These are phyloP conservation scores for Gastrophryne carolinensis DNA, from an alignment of 2,797 vertebrate species.

Conservation along the genomic window DNA sequence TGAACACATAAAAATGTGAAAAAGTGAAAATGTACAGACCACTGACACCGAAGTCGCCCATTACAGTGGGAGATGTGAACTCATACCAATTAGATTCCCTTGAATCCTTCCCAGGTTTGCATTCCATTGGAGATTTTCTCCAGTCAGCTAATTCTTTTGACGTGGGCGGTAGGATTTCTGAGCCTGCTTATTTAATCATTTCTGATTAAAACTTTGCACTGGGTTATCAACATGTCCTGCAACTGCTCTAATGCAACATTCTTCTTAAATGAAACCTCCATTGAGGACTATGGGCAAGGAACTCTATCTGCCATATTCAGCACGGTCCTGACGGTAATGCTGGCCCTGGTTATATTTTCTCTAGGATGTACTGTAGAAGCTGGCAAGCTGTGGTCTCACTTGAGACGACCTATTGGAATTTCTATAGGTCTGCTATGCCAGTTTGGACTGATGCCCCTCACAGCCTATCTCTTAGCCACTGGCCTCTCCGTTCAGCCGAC, in stretches of 20 bases:
- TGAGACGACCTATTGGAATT: conserved; percentile 66
- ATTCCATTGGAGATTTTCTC: conserved; percentile 14
- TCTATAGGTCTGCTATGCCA: conserved; percentile 67
- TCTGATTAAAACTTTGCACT: not conserved
- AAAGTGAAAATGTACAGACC: no score
- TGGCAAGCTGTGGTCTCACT: conserved; percentile 61
- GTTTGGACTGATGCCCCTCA: conserved; percentile 69
- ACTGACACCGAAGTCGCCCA: no score
- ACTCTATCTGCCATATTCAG: conserved; percentile 52
- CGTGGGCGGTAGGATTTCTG: not conserved
- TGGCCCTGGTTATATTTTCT: conserved; percentile 65
- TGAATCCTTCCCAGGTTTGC: not conserved
- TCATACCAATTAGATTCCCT: conserved; percentile 3
- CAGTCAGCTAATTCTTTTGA: not conserved
- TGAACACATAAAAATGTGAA: no score
- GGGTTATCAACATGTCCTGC: conserved; percentile 40
- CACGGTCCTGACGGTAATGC: conserved; percentile 51
- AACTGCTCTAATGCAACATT: conserved; percentile 48
- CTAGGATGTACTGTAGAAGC: conserved; percentile 67
- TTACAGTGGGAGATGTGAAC: not conserved
- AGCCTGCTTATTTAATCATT: not conserved
- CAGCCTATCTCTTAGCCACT: conserved; percentile 60
- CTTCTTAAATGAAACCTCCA: conserved; percentile 47
- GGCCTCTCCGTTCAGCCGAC: conserved; percentile 57
- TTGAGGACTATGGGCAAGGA: not conserved